Evolutionary conservation across 2,888 invertebrate genomes (phyloP).

Genomic region (Agelastica alni): DNA sequence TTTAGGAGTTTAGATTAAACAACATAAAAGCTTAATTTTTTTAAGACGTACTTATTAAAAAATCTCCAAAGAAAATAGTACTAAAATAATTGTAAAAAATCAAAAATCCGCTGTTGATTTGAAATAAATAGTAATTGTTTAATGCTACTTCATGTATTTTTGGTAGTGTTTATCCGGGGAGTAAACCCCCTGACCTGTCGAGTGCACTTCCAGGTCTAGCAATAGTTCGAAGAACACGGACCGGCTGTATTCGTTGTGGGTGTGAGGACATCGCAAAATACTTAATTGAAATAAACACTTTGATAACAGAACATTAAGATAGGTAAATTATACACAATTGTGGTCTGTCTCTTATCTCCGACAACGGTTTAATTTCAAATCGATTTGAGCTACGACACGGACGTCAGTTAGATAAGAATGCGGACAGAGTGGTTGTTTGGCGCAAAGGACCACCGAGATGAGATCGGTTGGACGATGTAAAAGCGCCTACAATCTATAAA

Average conservation of each 20-base stretch:
- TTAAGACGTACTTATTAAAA: too few species aligned
- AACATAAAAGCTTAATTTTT: too few species aligned
- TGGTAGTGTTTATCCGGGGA: background rate
- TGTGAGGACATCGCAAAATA: slow-evolving; percentile 54
- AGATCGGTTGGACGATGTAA: slow-evolving; percentile 4
- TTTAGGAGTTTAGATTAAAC: too few species aligned
- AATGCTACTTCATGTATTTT: too few species aligned
- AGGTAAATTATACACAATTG: slow-evolving; percentile 49
- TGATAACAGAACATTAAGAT: slow-evolving; percentile 54
- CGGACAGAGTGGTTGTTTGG: slow-evolving; percentile 4
- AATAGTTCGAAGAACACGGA: slow-evolving; percentile 4
- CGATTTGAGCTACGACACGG: slow-evolving; percentile 54
- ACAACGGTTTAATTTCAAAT: slow-evolving; percentile 58
- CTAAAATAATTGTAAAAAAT: too few species aligned
- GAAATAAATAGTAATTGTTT: too few species aligned
- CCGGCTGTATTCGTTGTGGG: slow-evolving; percentile 39
- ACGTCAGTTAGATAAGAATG: slow-evolving; percentile 51
- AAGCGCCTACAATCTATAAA: slow-evolving; percentile 17
- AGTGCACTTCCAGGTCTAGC: background rate
- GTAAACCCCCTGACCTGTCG: background rate
- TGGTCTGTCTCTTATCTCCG: slow-evolving; percentile 48
- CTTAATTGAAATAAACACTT: slow-evolving; percentile 54
- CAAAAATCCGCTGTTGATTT: too few species aligned
- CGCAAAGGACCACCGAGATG: slow-evolving; percentile 19
- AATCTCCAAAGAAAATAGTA: too few species aligned